Conservation (phyloP, 2,888 invertebrate genomes). For the Drosophila phalerata region DNA sequence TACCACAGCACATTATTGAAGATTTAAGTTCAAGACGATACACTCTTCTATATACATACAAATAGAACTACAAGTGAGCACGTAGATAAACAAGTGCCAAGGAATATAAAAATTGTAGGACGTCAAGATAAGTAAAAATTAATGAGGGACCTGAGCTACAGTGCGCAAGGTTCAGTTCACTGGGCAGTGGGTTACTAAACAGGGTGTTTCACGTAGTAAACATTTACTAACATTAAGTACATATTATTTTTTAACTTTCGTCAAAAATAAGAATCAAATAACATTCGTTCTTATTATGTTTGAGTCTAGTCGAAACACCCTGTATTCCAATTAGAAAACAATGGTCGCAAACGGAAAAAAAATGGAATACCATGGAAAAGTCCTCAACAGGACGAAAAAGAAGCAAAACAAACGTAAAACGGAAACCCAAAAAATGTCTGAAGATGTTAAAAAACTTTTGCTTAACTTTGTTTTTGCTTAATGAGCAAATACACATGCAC, state of each 20-base stretch:
- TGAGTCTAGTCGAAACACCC: conserved; percentile 45
- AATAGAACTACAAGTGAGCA: conserved; percentile 57
- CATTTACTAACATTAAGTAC: neutral
- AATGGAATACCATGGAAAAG: conserved; percentile 41
- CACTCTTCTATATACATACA: conserved; percentile 15
- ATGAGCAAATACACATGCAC: conserved; percentile 79
- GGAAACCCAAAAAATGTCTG: conserved; percentile 77
- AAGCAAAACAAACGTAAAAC: conserved; percentile 62
- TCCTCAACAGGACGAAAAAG: conserved; percentile 44
- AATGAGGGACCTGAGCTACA: conserved; percentile 62
- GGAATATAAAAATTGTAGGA: conserved; percentile 60
- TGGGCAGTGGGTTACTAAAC: conserved; percentile 47
- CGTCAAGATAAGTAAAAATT: conserved; percentile 77
- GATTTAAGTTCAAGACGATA: conserved; percentile 29
- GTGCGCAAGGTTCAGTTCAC: conserved; percentile 48
- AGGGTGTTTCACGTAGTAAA: conserved; percentile 36
- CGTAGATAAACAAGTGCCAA: conserved; percentile 68
- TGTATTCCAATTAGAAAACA: conserved; percentile 63
- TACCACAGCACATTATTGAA: conserved; percentile 15
- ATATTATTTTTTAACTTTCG: neutral
- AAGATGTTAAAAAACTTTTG: conserved; percentile 78
- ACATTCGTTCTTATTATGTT: neutral
- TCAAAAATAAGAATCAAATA: neutral
- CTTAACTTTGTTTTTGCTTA: conserved; percentile 83
- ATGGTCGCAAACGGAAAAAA: conserved; percentile 55